phyloP scores from a whole-genome alignment of 2,113 vertebrate genomes.

The Helogale parvula region DNA sequence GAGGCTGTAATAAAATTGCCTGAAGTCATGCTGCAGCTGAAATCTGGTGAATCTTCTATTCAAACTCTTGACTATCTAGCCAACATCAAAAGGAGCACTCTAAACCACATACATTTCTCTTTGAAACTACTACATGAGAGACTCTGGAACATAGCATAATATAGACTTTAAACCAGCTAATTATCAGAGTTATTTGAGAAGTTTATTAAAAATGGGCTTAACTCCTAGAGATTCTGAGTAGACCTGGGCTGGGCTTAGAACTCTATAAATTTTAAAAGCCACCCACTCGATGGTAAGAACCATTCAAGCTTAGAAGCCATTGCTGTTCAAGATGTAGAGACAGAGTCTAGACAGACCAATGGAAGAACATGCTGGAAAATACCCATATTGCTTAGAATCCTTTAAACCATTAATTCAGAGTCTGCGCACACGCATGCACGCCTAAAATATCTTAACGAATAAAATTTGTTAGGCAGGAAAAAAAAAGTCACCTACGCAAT shows the following conservation, averaged over 20 bases:
- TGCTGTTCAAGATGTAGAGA: neutral
- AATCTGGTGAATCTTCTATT: neutral
- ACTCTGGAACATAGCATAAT: neutral
- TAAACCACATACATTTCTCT: neutral
- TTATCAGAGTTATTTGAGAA: neutral
- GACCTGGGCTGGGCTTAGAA: neutral
- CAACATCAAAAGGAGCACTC: neutral
- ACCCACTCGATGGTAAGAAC: neutral
- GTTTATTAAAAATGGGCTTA: neutral
- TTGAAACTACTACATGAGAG: neutral
- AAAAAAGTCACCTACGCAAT: neutral
- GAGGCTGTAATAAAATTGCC: neutral
- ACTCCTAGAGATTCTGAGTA: neutral
- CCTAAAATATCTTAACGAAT: conserved; percentile 17
- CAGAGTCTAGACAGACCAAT: neutral
- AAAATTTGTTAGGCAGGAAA: neutral
- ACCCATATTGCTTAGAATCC: neutral
- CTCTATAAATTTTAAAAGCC: neutral
- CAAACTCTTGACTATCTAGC: neutral
- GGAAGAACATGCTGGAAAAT: neutral
- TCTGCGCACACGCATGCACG: neutral
- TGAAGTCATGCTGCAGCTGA: neutral
- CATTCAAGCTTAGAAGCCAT: neutral
- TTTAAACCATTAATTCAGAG: conserved; percentile 19
- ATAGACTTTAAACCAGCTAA: neutral